Base-by-base conservation (phyloP, 2,113 vertebrate genomes). In the Eptesicus fuscus region DNA sequence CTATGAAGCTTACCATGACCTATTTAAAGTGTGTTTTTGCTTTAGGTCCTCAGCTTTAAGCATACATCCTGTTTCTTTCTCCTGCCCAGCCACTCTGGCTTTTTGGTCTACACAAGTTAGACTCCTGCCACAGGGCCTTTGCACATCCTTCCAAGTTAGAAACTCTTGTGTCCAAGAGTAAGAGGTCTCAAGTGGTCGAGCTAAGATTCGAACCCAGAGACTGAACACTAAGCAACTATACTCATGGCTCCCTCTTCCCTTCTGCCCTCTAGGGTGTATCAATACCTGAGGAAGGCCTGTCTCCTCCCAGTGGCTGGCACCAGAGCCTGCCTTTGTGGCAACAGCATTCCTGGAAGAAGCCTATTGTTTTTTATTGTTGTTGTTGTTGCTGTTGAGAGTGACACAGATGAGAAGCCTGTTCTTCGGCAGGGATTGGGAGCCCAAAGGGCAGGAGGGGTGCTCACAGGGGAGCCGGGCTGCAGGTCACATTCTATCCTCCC, bases 201-300 rank as follows among this genome's bases (percentile, higher is more conserved):
- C 30, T 10, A 22, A 90, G 70, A 37, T 28, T 22, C 30, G 37
- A 87, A 32, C 14, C 40, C n/a, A 47, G 25, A 90, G 76, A 12
- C 32, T 4, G 42, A 88, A n/a, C 56, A 7, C 30, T 12, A 14
- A 14, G n/a, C 53, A 51, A 37, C 32, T 25, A 4, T 1, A 1
- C 40, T 30, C 44, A 1, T 0, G 6, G 25, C 9, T 47, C 32
- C 32, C 13, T 18, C 28, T n/a, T 25, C 40, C 2, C 23, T 47
- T 18, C 9, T 28, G 2, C 10, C 8, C 3, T 28, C 77, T 37
- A 6, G 1, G 4, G 7, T 16, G 3, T 7, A 14, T 17, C 9
- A 37, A 10, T 22, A n/a, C 7, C 70, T 35, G 9, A 18, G 1
- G 40, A 63, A 59, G 23, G 30, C 22, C 65, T 37, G 4, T 40